Percentiles rank a stretch among this genome's conserved stretches.
phyloP scores from a whole-genome alignment of 2,888 invertebrate species.

The Noctua fimbriata region DNA sequence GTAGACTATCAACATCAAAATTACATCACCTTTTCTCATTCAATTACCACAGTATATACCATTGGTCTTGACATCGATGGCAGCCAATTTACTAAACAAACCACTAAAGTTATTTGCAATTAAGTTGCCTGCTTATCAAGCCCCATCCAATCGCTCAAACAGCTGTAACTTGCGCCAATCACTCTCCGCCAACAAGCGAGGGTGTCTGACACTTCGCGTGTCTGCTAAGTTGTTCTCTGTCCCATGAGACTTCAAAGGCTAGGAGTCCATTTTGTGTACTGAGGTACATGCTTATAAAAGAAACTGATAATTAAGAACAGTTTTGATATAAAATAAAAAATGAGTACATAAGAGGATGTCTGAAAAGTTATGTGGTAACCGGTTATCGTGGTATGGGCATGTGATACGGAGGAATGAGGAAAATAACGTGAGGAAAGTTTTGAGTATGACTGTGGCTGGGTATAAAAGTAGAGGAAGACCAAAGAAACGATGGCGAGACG shows the following conservation, averaged over 20 bases:
- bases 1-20: background rate
- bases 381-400: no score
- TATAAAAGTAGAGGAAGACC: no score
- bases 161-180: slow-evolving; percentile 26
- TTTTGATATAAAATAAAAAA: no score
- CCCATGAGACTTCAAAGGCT: slow-evolving; percentile 1
- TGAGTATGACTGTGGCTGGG: no score
- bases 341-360: no score
- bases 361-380: no score
- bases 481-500: no score
- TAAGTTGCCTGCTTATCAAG: slow-evolving; percentile 2
- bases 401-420: no score
- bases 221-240: slow-evolving; percentile 1
- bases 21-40: background rate
- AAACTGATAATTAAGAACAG: background rate
- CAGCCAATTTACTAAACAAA: background rate
- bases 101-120: background rate
- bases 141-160: slow-evolving; percentile 11
- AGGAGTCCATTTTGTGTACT: background rate
- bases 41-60: background rate
- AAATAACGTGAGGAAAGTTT: no score
- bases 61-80: background rate
- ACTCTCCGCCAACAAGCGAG: background rate
- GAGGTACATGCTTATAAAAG: background rate
- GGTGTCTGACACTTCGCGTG: slow-evolving; percentile 3